These are phyloP conservation scores for Tachysurus vachellii DNA, from an alignment of 2,113 vertebrate species.

Conservation along the genomic window DNA sequence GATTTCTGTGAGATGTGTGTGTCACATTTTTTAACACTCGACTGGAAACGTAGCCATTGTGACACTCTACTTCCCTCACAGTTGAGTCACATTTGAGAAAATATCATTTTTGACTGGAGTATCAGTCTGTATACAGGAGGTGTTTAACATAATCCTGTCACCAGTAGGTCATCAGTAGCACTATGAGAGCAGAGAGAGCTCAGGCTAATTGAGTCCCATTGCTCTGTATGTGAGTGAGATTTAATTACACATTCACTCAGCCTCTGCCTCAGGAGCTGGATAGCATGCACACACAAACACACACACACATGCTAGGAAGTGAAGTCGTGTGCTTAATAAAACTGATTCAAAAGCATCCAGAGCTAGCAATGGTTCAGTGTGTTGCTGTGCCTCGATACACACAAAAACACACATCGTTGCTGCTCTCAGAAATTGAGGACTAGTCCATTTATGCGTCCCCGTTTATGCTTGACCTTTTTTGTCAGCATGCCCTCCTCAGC, in stretches of 20 bases:
- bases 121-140: constrained; percentile 1
- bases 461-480: constrained; percentile 1
- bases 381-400: neutral
- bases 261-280: constrained; percentile 29
- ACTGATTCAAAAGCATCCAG: neutral
- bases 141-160: constrained; percentile 43
- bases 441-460: neutral
- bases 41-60: no score
- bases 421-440: neutral
- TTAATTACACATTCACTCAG: constrained; percentile 43
- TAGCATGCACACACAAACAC: constrained; percentile 1
- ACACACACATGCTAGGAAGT: neutral
- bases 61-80: neutral
- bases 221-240: constrained; percentile 39
- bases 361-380: neutral
- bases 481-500: neutral
- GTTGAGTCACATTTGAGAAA: neutral
- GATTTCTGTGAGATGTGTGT: no score
- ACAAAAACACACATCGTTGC: neutral
- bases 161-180: constrained; percentile 31
- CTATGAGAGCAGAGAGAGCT: neutral
- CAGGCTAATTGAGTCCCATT: constrained; percentile 38
- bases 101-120: constrained; percentile 17
- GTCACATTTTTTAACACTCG: no score
- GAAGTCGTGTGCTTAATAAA: neutral